Conservation (phyloP, 2,797 vertebrate genomes). For the Sarcoramphus papa region DNA sequence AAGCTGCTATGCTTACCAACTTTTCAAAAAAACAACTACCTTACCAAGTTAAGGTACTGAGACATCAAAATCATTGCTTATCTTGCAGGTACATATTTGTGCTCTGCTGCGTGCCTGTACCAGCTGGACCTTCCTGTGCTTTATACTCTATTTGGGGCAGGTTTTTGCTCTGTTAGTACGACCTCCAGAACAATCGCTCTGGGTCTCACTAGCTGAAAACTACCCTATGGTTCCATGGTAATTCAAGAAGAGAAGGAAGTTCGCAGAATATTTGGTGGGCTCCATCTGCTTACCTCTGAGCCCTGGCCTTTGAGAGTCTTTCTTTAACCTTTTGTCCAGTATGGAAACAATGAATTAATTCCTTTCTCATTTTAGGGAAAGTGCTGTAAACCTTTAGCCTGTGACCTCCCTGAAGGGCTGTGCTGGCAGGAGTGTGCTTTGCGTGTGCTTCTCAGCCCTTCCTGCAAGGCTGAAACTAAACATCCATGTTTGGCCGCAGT, state of each 20-base stretch:
- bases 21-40: neutral
- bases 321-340: neutral
- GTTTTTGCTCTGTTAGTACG: neutral
- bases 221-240: neutral
- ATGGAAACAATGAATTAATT: conserved; percentile 5
- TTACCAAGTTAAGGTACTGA: neutral
- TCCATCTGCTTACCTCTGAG: neutral
- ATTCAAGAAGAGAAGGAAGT: neutral
- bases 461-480: conserved; percentile 27
- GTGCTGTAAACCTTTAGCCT: neutral
- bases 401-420: neutral
- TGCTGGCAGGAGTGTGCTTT: neutral
- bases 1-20: neutral
- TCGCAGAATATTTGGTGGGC: neutral
- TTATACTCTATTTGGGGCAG: neutral
- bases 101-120: neutral
- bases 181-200: neutral
- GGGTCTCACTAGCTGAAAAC: neutral
- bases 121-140: neutral
- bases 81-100: neutral
- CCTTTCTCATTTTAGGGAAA: neutral
- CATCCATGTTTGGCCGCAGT: neutral
- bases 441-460: neutral
- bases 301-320: neutral
- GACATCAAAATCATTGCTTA: neutral